Conservation (phyloP, 2,113 vertebrate species). For the Gavialis gangeticus region DNA sequence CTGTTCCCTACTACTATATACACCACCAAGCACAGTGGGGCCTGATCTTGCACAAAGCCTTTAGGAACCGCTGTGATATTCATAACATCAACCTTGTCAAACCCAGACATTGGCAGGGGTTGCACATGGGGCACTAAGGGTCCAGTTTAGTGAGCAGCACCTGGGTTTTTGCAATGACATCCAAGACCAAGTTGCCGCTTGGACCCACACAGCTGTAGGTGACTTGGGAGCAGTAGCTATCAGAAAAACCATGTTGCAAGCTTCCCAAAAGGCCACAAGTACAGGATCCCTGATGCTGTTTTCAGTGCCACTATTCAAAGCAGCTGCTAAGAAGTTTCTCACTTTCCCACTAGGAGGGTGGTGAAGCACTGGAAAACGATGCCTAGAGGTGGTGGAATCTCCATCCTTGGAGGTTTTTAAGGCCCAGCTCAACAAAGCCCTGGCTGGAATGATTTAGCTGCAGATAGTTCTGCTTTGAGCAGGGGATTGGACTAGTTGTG, state of each 20-base stretch:
- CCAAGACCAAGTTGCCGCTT: too few species aligned
- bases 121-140: not conserved
- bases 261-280: not conserved
- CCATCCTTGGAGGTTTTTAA: too few species aligned
- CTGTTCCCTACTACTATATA: not conserved
- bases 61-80: not conserved
- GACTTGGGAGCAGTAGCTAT: accelerated
- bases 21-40: not conserved
- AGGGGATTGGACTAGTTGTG: too few species aligned
- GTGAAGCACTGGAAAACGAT: too few species aligned
- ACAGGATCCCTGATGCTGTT: not conserved
- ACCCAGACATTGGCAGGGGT: not conserved
- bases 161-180: accelerated
- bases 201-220: accelerated
- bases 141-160: not conserved
- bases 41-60: not conserved
- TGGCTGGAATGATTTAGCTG: too few species aligned
- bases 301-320: not conserved
- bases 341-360: too few species aligned
- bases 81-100: too few species aligned
- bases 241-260: not conserved
- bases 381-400: too few species aligned
- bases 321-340: too few species aligned
- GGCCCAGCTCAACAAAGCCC: too few species aligned
- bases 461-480: too few species aligned